phyloP scores from a whole-genome alignment of 2,888 invertebrate species.

The Drosophila lutescens region DNA sequence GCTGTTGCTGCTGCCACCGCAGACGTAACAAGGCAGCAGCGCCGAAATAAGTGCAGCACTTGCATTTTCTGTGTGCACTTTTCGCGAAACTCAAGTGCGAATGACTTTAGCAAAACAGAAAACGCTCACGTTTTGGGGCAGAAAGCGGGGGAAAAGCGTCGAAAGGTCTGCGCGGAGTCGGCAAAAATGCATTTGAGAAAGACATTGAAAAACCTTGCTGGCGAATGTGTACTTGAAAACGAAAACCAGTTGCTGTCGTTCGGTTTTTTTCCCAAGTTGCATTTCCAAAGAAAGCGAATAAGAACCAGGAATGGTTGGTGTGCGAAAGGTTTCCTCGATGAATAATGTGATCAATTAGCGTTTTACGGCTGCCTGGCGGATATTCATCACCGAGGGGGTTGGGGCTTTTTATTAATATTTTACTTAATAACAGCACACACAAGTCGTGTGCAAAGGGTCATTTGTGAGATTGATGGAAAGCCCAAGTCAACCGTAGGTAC shows the following conservation, averaged over 20 bases:
- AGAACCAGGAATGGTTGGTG: constrained; percentile 13
- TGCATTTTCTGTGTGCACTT: constrained; percentile 55
- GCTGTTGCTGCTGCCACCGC: constrained; percentile 8
- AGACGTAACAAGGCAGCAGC: constrained; percentile 8
- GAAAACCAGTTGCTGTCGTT: constrained; percentile 37
- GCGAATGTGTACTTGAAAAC: constrained; percentile 65
- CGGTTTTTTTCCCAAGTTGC: constrained; percentile 17
- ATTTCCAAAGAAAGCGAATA: constrained; percentile 36
- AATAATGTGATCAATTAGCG: constrained; percentile 12
- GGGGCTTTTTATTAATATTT: constrained; percentile 4
- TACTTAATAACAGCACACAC: constrained; percentile 31
- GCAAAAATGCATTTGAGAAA: constrained; percentile 57
- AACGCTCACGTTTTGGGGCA: constrained; percentile 19
- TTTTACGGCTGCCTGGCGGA: constrained; percentile 12
- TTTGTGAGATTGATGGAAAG: constrained; percentile 39
- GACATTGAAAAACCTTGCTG: constrained; percentile 65
- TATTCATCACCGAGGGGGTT: constrained; percentile 6
- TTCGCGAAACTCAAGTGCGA: constrained; percentile 61
- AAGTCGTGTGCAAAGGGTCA: constrained; percentile 42
- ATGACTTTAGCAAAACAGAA: constrained; percentile 66
- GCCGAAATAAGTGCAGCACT: constrained; percentile 45
- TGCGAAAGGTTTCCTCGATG: constrained; percentile 19
- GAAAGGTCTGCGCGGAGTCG: constrained; percentile 61
- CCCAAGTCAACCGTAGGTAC: constrained; percentile 25
- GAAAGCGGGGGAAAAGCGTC: constrained; percentile 23